Evolutionary conservation across 2,113 vertebrate species (phyloP).

Genomic region (Sturnira hondurensis): DNA sequence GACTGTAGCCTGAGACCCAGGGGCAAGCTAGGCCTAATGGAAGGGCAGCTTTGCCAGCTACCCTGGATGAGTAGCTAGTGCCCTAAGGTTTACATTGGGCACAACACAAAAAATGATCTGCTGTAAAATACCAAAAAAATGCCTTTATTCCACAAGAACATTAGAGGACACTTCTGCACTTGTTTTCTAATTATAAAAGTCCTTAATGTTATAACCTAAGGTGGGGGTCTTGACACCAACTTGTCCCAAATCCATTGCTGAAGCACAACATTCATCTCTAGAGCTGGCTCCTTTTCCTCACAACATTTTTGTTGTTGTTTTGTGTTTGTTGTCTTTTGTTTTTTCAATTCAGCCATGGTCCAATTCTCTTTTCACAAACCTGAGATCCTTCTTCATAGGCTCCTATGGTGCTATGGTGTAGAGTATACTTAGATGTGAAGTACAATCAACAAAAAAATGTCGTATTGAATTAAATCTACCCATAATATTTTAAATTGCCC

Average conservation of each 20-base stretch:
- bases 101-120: background rate
- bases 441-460: background rate
- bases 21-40: no score
- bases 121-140: background rate
- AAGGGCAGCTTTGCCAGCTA: no score
- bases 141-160: background rate
- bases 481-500: background rate
- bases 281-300: background rate
- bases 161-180: background rate
- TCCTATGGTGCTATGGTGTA: background rate
- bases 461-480: background rate
- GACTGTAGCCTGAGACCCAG: rapidly evolving
- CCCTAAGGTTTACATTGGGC: background rate
- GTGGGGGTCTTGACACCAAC: background rate
- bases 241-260: background rate
- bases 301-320: background rate
- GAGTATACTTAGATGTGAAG: background rate
- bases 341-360: background rate
- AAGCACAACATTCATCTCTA: background rate
- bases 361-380: background rate
- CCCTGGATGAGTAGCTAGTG: background rate
- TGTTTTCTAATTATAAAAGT: background rate
- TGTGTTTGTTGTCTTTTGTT: background rate
- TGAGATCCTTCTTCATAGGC: background rate
- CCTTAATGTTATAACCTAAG: background rate